phyloP scores from a whole-genome alignment of 2,797 vertebrate genomes.

The Malurus splendens region DNA sequence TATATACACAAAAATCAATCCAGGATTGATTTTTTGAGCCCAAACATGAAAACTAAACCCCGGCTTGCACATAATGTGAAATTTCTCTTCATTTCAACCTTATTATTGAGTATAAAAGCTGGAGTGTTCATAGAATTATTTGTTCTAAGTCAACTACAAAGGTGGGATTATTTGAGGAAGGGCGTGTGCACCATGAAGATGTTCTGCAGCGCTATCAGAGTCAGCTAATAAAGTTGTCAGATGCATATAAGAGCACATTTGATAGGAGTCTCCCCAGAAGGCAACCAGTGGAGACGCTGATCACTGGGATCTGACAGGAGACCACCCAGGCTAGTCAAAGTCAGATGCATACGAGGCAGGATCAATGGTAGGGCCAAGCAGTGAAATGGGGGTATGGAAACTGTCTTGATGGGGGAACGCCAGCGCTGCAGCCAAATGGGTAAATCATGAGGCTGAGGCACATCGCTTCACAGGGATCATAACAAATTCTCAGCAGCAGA shows the following conservation, averaged over 20 bases:
- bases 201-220: slow-evolving; percentile 64
- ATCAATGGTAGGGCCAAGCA: slow-evolving; percentile 80
- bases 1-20: slow-evolving; percentile 83
- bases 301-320: slow-evolving; percentile 84
- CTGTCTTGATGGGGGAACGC: background rate
- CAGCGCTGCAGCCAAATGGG: background rate
- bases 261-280: slow-evolving; percentile 81
- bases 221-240: slow-evolving; percentile 95
- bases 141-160: slow-evolving; percentile 78
- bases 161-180: slow-evolving; percentile 74
- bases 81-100: slow-evolving; percentile 75
- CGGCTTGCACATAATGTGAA: slow-evolving; percentile 72
- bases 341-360: slow-evolving; percentile 68
- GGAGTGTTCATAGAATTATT: slow-evolving; percentile 73
- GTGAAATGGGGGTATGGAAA: slow-evolving; percentile 28
- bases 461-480: background rate
- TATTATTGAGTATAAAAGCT: slow-evolving; percentile 76
- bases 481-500: background rate
- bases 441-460: background rate
- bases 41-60: slow-evolving; percentile 71
- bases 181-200: slow-evolving; percentile 48
- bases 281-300: slow-evolving; percentile 80
- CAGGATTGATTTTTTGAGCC: slow-evolving; percentile 78
- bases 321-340: slow-evolving; percentile 84
- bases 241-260: slow-evolving; percentile 76